Conservation (phyloP, 2,113 vertebrate genomes). For the Mola mola region DNA sequence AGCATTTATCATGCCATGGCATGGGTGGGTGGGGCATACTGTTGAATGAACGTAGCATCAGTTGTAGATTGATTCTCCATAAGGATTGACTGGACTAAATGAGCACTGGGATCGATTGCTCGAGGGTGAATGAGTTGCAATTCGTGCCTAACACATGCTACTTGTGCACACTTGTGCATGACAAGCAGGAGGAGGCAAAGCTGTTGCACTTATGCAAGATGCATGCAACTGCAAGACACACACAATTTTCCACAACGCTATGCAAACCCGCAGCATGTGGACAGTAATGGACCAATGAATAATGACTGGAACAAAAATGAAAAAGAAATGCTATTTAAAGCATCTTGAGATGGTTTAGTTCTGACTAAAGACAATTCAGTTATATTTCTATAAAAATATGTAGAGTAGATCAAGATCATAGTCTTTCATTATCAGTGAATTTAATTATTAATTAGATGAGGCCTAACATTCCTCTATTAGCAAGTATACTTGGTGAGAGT, state of each 20-base stretch:
- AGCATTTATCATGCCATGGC: slow-evolving; percentile 30
- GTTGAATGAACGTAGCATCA: slow-evolving; percentile 65
- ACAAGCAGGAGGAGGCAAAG: slow-evolving; percentile 18
- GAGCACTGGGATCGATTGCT: slow-evolving; percentile 54
- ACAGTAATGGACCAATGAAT: slow-evolving; percentile 33
- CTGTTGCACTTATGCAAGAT: slow-evolving; percentile 28
- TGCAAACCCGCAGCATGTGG: slow-evolving; percentile 43
- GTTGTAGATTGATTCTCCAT: slow-evolving; percentile 72
- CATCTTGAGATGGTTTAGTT: not conserved
- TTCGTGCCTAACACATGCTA: slow-evolving; percentile 17
- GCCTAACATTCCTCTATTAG: too few species aligned
- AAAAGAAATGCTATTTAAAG: slow-evolving; percentile 48
- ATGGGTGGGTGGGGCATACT: slow-evolving; percentile 30
- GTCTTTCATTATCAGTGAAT: too few species aligned
- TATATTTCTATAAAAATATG: too few species aligned
- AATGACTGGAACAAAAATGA: slow-evolving; percentile 40
- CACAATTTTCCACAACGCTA: slow-evolving; percentile 41
- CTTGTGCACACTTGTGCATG: slow-evolving; percentile 31
- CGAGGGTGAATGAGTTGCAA: slow-evolving; percentile 44
- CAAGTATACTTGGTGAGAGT: too few species aligned
- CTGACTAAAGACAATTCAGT: too few species aligned
- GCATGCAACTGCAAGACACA: slow-evolving; percentile 27
- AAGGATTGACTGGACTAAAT: slow-evolving; percentile 72
- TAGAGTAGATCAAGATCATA: too few species aligned
- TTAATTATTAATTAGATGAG: too few species aligned